Conservation (phyloP, 2,797 vertebrate genomes). For the Propithecus deckenii region DNA sequence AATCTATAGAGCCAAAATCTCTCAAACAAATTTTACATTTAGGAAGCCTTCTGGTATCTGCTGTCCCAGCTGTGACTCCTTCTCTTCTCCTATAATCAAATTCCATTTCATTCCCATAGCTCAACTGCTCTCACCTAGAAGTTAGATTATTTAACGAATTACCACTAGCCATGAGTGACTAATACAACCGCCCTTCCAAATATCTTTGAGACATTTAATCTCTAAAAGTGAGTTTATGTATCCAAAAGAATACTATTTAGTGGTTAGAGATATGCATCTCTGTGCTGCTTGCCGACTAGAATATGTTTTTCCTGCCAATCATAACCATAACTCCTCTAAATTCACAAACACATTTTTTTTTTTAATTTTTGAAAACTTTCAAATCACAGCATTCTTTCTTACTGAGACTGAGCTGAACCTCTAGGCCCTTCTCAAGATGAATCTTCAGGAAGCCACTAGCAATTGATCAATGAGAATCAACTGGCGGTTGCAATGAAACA, state of each 20-base stretch:
- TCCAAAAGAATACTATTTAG: neutral
- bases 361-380: neutral
- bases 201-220: neutral
- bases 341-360: neutral
- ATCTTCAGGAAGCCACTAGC: neutral
- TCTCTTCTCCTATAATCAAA: neutral
- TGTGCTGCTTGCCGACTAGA: neutral
- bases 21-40: neutral
- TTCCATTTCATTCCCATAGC: neutral
- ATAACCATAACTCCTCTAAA: neutral
- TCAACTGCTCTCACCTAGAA: neutral
- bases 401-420: neutral
- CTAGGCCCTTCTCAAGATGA: neutral
- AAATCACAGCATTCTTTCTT: neutral
- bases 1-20: neutral
- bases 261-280: neutral
- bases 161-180: neutral
- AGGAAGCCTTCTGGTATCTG: neutral
- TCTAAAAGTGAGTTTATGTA: neutral
- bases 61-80: neutral
- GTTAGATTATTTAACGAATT: neutral
- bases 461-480: neutral
- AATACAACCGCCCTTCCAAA: neutral
- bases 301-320: neutral
- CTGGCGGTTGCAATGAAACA: neutral